Evolutionary conservation across 1,140 invertebrate genomes (phyloP).

Genomic region (Harlomillsia oculata): DNA sequence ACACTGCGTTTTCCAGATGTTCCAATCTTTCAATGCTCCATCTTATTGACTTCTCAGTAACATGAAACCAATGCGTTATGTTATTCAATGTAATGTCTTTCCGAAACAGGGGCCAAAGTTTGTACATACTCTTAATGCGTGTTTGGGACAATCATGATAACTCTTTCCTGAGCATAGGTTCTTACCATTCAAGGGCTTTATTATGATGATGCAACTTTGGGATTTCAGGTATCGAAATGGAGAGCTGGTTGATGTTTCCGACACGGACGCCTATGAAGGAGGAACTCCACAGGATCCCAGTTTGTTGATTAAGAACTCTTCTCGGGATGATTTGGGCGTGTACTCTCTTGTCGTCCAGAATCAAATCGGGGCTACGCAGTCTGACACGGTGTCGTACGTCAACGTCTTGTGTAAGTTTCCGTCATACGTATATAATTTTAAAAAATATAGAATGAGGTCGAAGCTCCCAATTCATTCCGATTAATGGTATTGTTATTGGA

Average conservation of each 20-base stretch:
- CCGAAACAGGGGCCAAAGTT: too few relatives aligned
- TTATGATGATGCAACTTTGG: too few relatives aligned
- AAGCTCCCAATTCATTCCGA: neutral
- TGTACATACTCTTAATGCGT: too few relatives aligned
- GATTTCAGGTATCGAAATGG: conserved; percentile 65
- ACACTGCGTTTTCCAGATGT: too few relatives aligned
- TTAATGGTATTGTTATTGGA: conserved; percentile 14
- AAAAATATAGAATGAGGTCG: neutral
- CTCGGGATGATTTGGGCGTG: conserved; percentile 63
- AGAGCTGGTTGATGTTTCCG: conserved; percentile 52
- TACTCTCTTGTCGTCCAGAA: conserved; percentile 72
- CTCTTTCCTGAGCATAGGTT: too few relatives aligned
- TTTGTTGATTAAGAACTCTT: conserved; percentile 64
- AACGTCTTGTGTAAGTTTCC: conserved; percentile 69
- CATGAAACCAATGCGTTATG: too few relatives aligned
- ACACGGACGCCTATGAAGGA: conserved; percentile 58
- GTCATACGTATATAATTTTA: neutral
- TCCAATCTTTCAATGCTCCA: too few relatives aligned
- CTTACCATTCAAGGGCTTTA: too few relatives aligned
- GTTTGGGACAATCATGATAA: too few relatives aligned
- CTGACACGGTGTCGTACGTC: conserved; percentile 58
- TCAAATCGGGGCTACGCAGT: conserved; percentile 56
- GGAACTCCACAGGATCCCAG: conserved; percentile 60
- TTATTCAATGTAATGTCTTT: too few relatives aligned
- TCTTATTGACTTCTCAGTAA: too few relatives aligned